These are phyloP conservation scores for Opisthocomus hoazin DNA, from an alignment of 2,113 vertebrate species.

Conservation along the genomic window DNA sequence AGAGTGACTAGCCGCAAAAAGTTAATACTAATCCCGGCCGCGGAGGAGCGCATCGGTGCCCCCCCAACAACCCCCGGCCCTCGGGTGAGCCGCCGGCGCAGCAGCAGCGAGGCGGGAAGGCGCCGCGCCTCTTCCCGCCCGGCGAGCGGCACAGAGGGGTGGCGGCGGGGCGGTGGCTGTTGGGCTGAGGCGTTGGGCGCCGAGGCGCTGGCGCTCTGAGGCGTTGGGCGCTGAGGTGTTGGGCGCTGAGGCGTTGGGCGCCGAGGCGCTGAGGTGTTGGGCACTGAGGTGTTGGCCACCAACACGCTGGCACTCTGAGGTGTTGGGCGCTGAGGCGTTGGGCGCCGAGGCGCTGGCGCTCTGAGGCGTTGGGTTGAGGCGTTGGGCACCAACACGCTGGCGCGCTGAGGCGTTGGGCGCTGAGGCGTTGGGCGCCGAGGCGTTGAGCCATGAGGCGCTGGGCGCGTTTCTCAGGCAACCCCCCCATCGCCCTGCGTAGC, in stretches of 20 bases:
- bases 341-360: neutral
- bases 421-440: neutral
- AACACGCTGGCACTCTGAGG: no score
- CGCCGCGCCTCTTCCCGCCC: neutral
- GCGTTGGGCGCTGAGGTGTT: no score
- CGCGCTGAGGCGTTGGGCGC: no score
- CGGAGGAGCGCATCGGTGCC: constrained; percentile 75
- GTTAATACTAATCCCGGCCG: constrained; percentile 57
- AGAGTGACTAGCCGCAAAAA: constrained; percentile 73
- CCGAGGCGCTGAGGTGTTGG: constrained; percentile 21
- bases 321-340: neutral
- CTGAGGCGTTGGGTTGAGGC: no score
- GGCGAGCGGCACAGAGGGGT: no score
- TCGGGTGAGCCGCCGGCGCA: neutral
- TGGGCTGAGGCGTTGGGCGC: no score
- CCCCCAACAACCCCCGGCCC: neutral
- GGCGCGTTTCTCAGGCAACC: constrained; percentile 85
- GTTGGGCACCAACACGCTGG: no score
- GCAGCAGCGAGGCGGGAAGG: neutral
- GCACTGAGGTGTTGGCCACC: no score
- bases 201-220: no score
- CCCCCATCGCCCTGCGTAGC: constrained; percentile 71
- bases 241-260: constrained; percentile 33
- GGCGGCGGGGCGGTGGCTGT: neutral
- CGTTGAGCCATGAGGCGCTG: constrained; percentile 60